Conservation (phyloP, 2,888 invertebrate species). For the Limnephilus lunatus region DNA sequence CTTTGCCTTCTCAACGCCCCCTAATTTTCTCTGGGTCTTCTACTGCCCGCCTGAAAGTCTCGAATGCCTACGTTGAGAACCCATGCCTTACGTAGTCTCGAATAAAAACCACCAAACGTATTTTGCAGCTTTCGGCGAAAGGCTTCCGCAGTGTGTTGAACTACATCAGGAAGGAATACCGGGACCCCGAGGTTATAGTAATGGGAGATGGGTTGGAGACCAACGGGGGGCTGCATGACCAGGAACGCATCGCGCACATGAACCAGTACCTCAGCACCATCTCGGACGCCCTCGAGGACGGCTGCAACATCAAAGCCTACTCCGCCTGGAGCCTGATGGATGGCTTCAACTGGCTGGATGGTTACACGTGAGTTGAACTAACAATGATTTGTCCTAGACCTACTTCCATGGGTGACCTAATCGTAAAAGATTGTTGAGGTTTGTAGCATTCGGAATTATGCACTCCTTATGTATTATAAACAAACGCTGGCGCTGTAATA, state of each 20-base stretch:
- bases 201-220: conserved; percentile 81
- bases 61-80: too few relatives aligned
- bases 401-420: too few relatives aligned
- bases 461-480: too few relatives aligned
- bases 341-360: conserved; percentile 88
- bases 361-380: conserved; percentile 79
- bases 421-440: too few relatives aligned
- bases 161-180: conserved; percentile 79
- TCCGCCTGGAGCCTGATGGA: conserved; percentile 90
- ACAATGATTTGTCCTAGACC: background rate
- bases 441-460: too few relatives aligned
- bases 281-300: conserved; percentile 75
- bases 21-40: too few relatives aligned
- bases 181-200: conserved; percentile 78
- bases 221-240: conserved; percentile 73
- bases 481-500: too few relatives aligned
- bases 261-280: conserved; percentile 75
- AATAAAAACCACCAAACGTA: background rate
- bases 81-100: background rate
- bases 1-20: too few relatives aligned
- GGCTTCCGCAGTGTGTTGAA: conserved; percentile 81
- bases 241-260: conserved; percentile 76
- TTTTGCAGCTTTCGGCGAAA: conserved; percentile 79
- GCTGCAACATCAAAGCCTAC: conserved; percentile 81
- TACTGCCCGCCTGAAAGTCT: too few relatives aligned